These are phyloP conservation scores for Pogona vitticeps DNA, from an alignment of 2,113 vertebrate species.

Conservation along the genomic window DNA sequence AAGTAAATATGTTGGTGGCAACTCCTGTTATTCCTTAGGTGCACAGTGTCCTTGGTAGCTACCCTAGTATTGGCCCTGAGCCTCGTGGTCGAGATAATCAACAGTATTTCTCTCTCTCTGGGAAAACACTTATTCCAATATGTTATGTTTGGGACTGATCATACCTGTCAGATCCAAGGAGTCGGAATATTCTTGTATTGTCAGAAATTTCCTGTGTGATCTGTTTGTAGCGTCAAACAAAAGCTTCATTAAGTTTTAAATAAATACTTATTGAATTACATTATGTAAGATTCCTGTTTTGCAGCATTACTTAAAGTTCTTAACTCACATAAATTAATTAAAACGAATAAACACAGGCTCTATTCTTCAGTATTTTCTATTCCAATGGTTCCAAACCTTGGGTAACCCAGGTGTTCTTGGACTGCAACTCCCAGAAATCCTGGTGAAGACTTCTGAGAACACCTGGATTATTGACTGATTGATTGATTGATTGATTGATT, in stretches of 20 bases:
- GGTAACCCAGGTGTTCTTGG: background rate
- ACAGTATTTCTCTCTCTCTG: background rate
- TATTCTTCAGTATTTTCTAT: too few relatives aligned
- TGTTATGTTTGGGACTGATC: conserved; percentile 35
- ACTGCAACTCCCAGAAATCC: background rate
- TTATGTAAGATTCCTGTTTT: background rate
- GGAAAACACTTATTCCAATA: conserved; percentile 29
- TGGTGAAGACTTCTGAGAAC: background rate
- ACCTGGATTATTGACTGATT: too few relatives aligned
- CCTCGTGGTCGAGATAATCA: background rate
- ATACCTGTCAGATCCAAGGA: conserved; percentile 98
- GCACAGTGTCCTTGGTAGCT: background rate
- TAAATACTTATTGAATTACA: background rate
- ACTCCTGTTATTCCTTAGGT: background rate
- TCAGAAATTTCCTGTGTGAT: conserved; percentile 99
- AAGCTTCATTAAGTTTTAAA: background rate
- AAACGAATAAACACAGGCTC: background rate
- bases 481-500: too few relatives aligned
- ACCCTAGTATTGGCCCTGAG: background rate
- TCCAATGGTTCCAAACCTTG: too few relatives aligned
- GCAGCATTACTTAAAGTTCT: background rate
- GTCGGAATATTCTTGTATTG: conserved; percentile 95
- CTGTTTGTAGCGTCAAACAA: conserved; percentile 69
- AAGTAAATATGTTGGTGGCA: too few relatives aligned
- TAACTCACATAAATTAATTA: background rate